A percentile compares a stretch with the other conserved stretches of the same genome.
Evolutionary conservation across 2,888 invertebrate species (phyloP).

Genomic region (Chouioia cunea): DNA sequence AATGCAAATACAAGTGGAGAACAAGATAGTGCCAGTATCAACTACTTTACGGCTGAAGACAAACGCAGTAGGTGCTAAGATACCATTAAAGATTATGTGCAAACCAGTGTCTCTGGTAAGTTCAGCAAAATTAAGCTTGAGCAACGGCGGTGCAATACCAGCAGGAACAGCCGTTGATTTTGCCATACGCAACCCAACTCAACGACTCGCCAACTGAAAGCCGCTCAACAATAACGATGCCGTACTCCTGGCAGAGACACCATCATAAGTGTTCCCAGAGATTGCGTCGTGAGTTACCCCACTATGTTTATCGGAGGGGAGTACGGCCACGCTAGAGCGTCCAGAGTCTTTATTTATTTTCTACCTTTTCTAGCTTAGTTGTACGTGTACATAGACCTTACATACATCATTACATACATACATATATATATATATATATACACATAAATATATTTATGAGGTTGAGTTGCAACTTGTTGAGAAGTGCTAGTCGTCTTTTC

Average conservation of each 20-base stretch:
- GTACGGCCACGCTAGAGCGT: too few relatives aligned
- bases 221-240: too few relatives aligned
- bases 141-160: constrained; percentile 45
- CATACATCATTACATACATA: constrained; percentile 41
- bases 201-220: constrained; percentile 49
- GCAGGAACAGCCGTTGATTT: constrained; percentile 57
- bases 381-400: constrained; percentile 48
- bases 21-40: constrained; percentile 24
- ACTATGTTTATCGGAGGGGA: too few relatives aligned
- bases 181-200: constrained; percentile 63
- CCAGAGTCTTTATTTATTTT: constrained; percentile 62
- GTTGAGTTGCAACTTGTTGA: constrained; percentile 40
- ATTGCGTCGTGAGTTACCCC: constrained; percentile 14
- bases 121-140: constrained; percentile 55
- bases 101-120: constrained; percentile 60
- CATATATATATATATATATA: constrained; percentile 42
- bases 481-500: constrained; percentile 26
- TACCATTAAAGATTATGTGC: constrained; percentile 60
- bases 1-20: constrained; percentile 11
- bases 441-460: constrained; percentile 42
- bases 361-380: constrained; percentile 45
- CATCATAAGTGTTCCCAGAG: too few relatives aligned
- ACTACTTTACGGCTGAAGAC: constrained; percentile 25
- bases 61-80: constrained; percentile 33
- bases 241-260: too few relatives aligned